A percentile compares a stretch with the other conserved stretches of the same genome.
These are phyloP conservation scores for Pantala flavescens DNA, from an alignment of 1,140 invertebrate genomes.

Conservation along the genomic window DNA sequence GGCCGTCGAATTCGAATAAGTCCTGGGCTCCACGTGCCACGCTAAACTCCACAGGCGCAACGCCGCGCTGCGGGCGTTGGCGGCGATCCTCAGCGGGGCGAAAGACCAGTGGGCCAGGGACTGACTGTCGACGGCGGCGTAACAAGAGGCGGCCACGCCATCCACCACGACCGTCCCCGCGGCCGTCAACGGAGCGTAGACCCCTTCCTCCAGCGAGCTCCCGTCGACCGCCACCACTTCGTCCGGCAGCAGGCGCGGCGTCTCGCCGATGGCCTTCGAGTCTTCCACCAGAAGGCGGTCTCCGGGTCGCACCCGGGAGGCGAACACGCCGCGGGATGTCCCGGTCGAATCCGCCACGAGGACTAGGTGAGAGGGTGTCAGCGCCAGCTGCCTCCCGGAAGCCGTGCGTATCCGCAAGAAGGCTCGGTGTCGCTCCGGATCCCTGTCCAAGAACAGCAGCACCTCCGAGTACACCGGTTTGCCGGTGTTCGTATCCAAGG, in stretches of 20 bases:
- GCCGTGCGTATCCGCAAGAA: slow-evolving; percentile 63
- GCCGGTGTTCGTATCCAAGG: slow-evolving; percentile 50
- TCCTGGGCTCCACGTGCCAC: slow-evolving; percentile 25
- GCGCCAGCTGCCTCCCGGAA: slow-evolving; percentile 54
- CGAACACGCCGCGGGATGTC: slow-evolving; percentile 39
- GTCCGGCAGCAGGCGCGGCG: slow-evolving; percentile 42
- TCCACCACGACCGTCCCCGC: slow-evolving; percentile 84
- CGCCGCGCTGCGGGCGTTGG: slow-evolving; percentile 26
- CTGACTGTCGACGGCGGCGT: slow-evolving; percentile 80
- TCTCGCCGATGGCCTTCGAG: slow-evolving; percentile 36
- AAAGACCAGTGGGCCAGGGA: slow-evolving; percentile 73
- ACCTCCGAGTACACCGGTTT: slow-evolving; percentile 70
- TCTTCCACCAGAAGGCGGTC: slow-evolving; percentile 40
- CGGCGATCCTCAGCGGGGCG: slow-evolving; percentile 57
- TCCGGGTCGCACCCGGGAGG: slow-evolving; percentile 42
- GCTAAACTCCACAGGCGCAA: slow-evolving; percentile 29
- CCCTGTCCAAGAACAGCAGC: slow-evolving; percentile 79
- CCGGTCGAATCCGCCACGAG: slow-evolving; percentile 30
- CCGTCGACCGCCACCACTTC: slow-evolving; percentile 47
- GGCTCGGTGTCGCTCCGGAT: slow-evolving; percentile 49
- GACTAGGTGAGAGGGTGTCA: slow-evolving; percentile 80
- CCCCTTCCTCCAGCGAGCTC: slow-evolving; percentile 50
- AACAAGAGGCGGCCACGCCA: slow-evolving; percentile 85
- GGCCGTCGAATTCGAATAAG: slow-evolving; percentile 11
- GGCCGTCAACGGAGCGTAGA: slow-evolving; percentile 81